Base-by-base conservation (phyloP, 2,113 vertebrate genomes). In the Sclerurus mexicanus region DNA sequence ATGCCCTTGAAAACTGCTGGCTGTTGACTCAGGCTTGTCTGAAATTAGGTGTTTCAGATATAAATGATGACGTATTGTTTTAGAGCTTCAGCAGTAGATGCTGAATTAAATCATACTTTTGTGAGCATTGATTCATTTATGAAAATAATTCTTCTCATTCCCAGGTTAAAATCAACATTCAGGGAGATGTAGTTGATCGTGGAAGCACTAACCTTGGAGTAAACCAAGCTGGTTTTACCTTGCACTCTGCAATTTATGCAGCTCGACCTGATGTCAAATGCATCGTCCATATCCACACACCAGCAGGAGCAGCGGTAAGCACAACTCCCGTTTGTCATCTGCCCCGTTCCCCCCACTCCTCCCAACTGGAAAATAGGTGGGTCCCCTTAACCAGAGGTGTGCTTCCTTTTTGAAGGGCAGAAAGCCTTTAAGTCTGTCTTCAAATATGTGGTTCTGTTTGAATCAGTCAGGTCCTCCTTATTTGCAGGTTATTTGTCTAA, bases 141-240 rank as follows among this genome's bases (percentile, higher is more conserved):
- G 35, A 67, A 44, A 76, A 23, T 23, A 31, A 73, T 46, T 37
- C 11, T 74, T 64, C 90, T 75, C 23, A 5, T 86, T 87, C 76
- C 44, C 92, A 99, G 99, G 99, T 99, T 81, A 99, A 99, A 97
- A 97, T 99, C 85, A 99, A 99, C 81, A 95, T 99, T n/a, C 99
- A 99, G 93, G 99, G 99, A 37, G 99, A 99, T 64, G 97, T 99
- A 1, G 97, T 99, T 46, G 99, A 99, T 94, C 98, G 99, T 53
- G 99, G 99, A 44, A 99, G 99, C 96, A 99, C 99, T 56, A 99
- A 99, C 79, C 69, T 99, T 23, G 99, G 99, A 4, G 98, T 99
- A 20, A 99, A 99, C 87, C 98, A 99, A 90, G 99, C 99, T 12
- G 99, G 99, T 60, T 99, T 99, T 97, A 98, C 96, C 0, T 97